Base-by-base conservation (phyloP, 2,797 vertebrate species). In the Prionace glauca region DNA sequence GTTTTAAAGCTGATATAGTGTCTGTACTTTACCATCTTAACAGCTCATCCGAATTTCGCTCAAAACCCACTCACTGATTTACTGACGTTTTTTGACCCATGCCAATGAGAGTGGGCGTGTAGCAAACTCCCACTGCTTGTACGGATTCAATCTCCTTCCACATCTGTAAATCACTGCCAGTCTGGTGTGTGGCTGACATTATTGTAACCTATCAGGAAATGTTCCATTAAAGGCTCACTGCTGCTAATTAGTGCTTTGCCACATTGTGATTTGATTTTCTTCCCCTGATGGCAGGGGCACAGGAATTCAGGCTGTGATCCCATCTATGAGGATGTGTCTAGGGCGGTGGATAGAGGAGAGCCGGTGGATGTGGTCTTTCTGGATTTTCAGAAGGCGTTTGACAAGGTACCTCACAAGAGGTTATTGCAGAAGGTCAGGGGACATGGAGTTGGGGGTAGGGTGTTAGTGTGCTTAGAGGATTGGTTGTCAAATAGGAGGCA, bases 241-340 rank as follows among this genome's bases (percentile, higher is more conserved):
- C 26, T 56, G 14, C 45, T 95, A 72, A 95, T 95, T 56, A 77
- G 71, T 72, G 29, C n/a, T 92, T 91, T 92, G 18, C 62, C 67
- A n/a, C 12, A 2, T 69, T 69, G 62, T 41, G 90, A 69, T 24
- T 69, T 69, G 90, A 69, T 69, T 10, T 92, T 41, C 62, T 36
- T 92, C 65, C n/a, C 90, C 22, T 41, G 41, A 22, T 45, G 45
- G 81, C 41, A 45, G 36, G 24, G 90, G n/a, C 90, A 92, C 90
- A 92, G 62, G 65, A 92, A 92, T 92, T 92, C 90, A 92, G 10
- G 24, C 62, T 24, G 90, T 92, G 90, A 69, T n/a, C 22, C 90
- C 10, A 41, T n/a, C n/a, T n/a, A n/a, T n/a, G n/a, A n/a, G n/a
- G n/a, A n/a, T n/a, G n/a, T n/a, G n/a, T n/a, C n/a, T n/a, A n/a